These are phyloP conservation scores for Pelosia muscerda DNA, from an alignment of 2,888 invertebrate genomes.

Conservation along the genomic window DNA sequence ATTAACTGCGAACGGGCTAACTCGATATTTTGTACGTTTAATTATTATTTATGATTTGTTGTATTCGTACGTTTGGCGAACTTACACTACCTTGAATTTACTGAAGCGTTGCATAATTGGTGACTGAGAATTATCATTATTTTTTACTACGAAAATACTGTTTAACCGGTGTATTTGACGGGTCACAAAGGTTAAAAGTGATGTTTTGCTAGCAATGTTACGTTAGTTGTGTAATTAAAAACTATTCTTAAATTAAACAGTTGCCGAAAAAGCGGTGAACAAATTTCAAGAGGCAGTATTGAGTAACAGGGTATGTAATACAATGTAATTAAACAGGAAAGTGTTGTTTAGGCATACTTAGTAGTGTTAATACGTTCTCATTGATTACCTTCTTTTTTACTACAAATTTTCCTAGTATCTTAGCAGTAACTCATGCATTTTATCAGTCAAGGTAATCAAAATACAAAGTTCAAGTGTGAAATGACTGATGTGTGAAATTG, in stretches of 20 bases:
- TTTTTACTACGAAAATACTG: not conserved
- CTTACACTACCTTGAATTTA: constrained; percentile 23
- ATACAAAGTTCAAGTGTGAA: constrained; percentile 31
- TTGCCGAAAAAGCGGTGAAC: not conserved
- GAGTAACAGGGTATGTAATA: constrained; percentile 5
- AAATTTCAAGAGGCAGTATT: not conserved
- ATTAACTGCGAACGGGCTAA: constrained; percentile 33
- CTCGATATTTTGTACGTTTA: constrained; percentile 26
- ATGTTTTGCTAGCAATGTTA: not conserved
- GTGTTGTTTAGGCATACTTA: too few species aligned
- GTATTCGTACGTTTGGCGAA: constrained; percentile 11
- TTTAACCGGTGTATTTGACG: not conserved
- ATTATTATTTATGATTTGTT: constrained; percentile 33
- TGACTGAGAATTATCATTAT: constrained; percentile 6
- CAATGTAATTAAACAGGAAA: not conserved
- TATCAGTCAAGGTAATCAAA: constrained; percentile 15
- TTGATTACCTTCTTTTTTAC: not conserved
- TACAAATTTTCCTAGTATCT: not conserved
- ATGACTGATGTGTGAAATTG: constrained; percentile 14
- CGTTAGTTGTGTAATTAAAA: not conserved
- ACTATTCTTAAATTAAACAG: constrained; percentile 3
- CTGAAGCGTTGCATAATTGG: constrained; percentile 23
- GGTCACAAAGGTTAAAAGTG: constrained; percentile 10
- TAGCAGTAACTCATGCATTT: not conserved
- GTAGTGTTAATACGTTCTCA: not conserved